Conservation (phyloP, 37 sponge, comb jelly and placozoan genomes). For the Crambe crambe region DNA sequence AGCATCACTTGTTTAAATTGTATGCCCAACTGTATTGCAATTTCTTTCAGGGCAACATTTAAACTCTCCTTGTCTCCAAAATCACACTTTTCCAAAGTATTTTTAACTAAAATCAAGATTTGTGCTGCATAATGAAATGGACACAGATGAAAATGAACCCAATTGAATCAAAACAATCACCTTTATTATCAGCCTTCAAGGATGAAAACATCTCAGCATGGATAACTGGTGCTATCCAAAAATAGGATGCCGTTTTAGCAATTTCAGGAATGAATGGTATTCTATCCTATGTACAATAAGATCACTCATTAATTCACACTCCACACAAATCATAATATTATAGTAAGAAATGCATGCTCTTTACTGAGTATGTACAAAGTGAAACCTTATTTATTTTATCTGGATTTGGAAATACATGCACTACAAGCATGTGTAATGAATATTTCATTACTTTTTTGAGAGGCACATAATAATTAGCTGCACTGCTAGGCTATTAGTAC, state of each 20-base stretch:
- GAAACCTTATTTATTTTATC: too few species aligned
- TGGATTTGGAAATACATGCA: too few species aligned
- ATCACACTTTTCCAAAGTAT: conserved; percentile 7
- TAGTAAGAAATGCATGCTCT: too few species aligned
- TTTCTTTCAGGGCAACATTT: background rate
- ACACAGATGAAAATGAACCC: too few species aligned
- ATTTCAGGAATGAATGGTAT: conserved; percentile 36
- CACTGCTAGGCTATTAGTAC: too few species aligned
- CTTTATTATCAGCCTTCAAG: background rate
- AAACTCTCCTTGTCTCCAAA: background rate
- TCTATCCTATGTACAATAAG: conserved; percentile 38
- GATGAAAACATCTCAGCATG: background rate
- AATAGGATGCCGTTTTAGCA: conserved; percentile 32
- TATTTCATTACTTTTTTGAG: too few species aligned
- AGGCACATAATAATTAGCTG: too few species aligned
- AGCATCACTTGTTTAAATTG: conserved; percentile 18
- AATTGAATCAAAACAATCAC: background rate
- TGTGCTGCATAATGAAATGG: conserved; percentile 4
- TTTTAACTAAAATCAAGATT: background rate
- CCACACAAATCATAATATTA: too few species aligned
- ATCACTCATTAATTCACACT: too few species aligned
- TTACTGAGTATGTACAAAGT: too few species aligned
- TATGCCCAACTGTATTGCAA: background rate
- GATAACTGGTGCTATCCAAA: conserved; percentile 45
- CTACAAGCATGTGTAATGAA: too few species aligned